Evolutionary conservation across 2,888 invertebrate species (phyloP), one percentile per base, ranked within the genome.

Genomic region (Nasonia oneida): DNA sequence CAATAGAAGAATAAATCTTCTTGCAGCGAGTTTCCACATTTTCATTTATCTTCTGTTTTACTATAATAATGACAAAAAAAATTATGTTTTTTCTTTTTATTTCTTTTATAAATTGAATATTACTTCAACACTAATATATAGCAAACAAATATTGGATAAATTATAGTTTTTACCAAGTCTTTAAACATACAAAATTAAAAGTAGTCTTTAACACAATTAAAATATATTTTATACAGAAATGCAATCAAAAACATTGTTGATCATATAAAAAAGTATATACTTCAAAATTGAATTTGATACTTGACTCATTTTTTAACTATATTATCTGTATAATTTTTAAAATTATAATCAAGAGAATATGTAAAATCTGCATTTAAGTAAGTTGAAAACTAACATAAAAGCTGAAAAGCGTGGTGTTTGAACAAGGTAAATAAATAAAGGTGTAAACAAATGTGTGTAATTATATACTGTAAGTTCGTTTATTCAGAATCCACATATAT

Each of bases 1-100:
- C 85, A 79, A 92, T 87, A 8, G 90, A 88, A 23, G 88, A 79
- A 70, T 87, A 89, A 15, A 92, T 81, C 37, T 89, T 89, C 53
- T 87, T 23, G 78, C 89, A 90, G 61, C 83, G 85, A n/a, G 81
- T 71, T 23, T 90, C 84, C 79, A 92, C 89, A 74, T 88, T 89
- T 50, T 90, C 89, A 57, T 87, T 70, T 71, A 91, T 87, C 53
- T 90, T 88, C 81, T 87, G 88, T 33, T 87, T 86, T 73, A 91
- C 92, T 92, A 89, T 5, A 91, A 89, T 71, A 77, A 70, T n/a
- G 83, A 75, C 5, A 77, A 29, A 77, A 61, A 70, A 23, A 23
- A 23, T 23, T 23, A 23, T 23, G n/a, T 29, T 67, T 12, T 3
- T 64, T 23, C 33, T 33, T 10, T 10, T 10, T 12, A 2, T 10